These are phyloP conservation scores for Cerceris rybyensis DNA, from an alignment of 2,888 invertebrate species.

Conservation along the genomic window DNA sequence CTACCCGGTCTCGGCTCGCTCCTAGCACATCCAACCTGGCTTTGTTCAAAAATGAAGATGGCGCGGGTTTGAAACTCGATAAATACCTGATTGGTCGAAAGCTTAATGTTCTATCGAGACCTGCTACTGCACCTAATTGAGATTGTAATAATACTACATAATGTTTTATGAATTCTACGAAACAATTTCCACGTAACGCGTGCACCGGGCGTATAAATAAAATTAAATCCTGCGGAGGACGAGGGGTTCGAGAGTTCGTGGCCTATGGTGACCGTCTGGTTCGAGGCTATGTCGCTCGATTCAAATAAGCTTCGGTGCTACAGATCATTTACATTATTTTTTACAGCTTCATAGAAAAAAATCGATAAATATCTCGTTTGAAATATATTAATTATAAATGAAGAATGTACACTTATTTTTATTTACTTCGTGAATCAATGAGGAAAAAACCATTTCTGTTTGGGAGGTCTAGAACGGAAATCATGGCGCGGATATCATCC, in stretches of 20 bases:
- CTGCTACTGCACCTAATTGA: constrained; percentile 39
- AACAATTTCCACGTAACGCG: constrained; percentile 49
- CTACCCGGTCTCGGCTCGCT: constrained; percentile 83
- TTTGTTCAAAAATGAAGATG: constrained; percentile 93
- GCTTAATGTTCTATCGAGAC: constrained; percentile 30
- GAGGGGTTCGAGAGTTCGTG: constrained; percentile 88
- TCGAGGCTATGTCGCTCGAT: constrained; percentile 78
- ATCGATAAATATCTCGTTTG: constrained; percentile 42
- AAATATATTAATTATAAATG: not conserved
- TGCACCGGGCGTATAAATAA: constrained; percentile 64
- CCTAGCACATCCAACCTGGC: constrained; percentile 83
- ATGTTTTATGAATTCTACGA: constrained; percentile 44
- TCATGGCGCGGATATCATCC: constrained; percentile 43
- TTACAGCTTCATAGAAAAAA: constrained; percentile 23
- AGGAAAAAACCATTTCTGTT: not conserved
- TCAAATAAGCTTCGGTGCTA: constrained; percentile 70
- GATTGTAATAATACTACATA: constrained; percentile 42
- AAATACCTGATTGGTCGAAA: constrained; percentile 80
- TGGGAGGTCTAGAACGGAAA: not conserved
- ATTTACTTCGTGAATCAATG: no score
- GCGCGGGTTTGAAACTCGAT: constrained; percentile 86
- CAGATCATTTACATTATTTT: constrained; percentile 42
- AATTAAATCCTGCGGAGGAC: constrained; percentile 80
- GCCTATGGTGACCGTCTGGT: constrained; percentile 73
- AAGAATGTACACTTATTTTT: not conserved